Base-by-base conservation (phyloP, 2,113 vertebrate genomes). In the Gadus macrocephalus region DNA sequence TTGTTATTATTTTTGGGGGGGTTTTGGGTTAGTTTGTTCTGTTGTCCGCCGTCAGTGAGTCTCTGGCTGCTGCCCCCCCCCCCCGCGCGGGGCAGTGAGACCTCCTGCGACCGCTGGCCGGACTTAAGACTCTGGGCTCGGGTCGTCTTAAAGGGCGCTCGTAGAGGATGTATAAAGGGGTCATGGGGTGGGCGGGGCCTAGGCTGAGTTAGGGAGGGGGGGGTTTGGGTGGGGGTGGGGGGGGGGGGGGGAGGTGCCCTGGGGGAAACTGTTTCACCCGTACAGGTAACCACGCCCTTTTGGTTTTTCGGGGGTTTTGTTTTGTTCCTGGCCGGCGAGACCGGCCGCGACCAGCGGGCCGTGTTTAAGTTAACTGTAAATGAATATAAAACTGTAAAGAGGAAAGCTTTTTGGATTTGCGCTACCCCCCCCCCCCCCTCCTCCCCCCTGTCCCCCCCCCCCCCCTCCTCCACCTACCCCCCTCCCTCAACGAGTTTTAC, bases 351-450 rank as follows among this genome's bases (percentile, higher is more conserved):
- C 84, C 79, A 81, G 91, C 81, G 77, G 42, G 42, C 84, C 84
- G 78, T 91, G 94, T 90, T 94, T 92, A 91, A 87, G 90, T 80
- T 91, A 92, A 91, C 92, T 93, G 88, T 83, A 87, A 90, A 91
- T 89, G 82, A 87, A 88, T 91, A 86, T 81, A 80, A 87, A 89
- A 86, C 72, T 88, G 84, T 85, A 89, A 86, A 87, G 82, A 80
- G 88, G 79, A 83, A 83, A 81, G 15, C 55, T 58, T 68, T 86
- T 82, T 69, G 70, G 75, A 74, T 53, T 78, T 62, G 67, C 31
- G 28, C 53, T 91, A 90, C 82, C 81, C 81, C 86, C 27, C 1
- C 75, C 22, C 27, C 17, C 55, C 5, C 17, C 6, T 3, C 17
- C 55, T 5, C 55, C 14, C 31, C n/a, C 3, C 7, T 1, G 79